Conservation (phyloP, 2,888 invertebrate genomes). For the Lepidochrysops patricia region DNA sequence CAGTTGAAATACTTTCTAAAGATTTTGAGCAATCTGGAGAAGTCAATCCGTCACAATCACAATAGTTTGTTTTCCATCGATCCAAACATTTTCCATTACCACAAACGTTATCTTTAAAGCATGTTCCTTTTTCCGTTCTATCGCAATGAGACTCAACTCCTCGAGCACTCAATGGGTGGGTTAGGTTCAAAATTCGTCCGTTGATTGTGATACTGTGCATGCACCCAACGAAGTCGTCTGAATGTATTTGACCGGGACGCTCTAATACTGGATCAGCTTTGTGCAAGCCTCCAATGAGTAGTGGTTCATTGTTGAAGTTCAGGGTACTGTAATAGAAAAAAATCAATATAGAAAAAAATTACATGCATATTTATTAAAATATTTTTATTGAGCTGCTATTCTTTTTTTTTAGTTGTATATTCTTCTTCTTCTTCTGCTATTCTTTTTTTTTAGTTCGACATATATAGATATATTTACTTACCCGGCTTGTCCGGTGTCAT, state of each 20-base stretch:
- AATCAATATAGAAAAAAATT: neutral
- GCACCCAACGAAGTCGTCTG: constrained; percentile 95
- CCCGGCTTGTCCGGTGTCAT: constrained; percentile 92
- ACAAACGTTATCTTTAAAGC: constrained; percentile 72
- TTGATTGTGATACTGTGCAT: constrained; percentile 93
- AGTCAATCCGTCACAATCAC: constrained; percentile 80
- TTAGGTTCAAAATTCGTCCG: constrained; percentile 87
- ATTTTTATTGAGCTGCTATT: no score
- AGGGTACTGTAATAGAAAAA: constrained; percentile 79
- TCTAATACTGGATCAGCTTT: constrained; percentile 91
- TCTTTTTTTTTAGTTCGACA: no score
- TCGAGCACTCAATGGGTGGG: constrained; percentile 81
- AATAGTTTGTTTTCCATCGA: constrained; percentile 85
- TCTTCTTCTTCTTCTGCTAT: no score
- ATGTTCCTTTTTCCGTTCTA: constrained; percentile 79
- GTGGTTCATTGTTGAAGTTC: constrained; percentile 91
- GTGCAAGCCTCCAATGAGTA: constrained; percentile 89
- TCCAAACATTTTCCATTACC: constrained; percentile 84
- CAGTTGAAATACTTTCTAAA: constrained; percentile 85
- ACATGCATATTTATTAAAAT: constrained; percentile 1
- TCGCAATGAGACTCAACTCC: constrained; percentile 86
- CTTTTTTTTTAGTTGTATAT: no score
- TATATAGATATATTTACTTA: constrained; percentile 58
- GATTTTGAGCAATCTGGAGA: constrained; percentile 88
- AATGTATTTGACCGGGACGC: constrained; percentile 90